Percentiles rank a stretch among this genome's conserved stretches.
Evolutionary conservation across 1,140 invertebrate species (phyloP).

Genomic region (Pogonomyrmex barbatus): DNA sequence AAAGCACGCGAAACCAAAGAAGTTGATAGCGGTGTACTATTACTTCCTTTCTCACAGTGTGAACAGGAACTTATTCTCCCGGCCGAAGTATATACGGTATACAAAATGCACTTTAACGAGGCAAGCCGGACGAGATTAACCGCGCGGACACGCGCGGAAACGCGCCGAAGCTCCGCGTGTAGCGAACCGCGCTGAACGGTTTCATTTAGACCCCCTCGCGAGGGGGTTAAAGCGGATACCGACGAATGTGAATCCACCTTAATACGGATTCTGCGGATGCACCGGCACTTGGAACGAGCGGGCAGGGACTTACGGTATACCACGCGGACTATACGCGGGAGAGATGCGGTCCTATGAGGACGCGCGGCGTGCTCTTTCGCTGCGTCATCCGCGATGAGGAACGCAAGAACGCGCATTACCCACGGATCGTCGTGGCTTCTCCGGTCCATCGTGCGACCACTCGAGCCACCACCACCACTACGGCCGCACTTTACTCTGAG

Average conservation of each 20-base stretch:
- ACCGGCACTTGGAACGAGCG: slow-evolving; percentile 19
- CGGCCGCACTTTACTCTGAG: slow-evolving; percentile 39
- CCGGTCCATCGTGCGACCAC: slow-evolving; percentile 71
- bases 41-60: slow-evolving; percentile 63
- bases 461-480: slow-evolving; percentile 72
- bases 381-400: slow-evolving; percentile 76
- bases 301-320: slow-evolving; percentile 47
- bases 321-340: slow-evolving; percentile 59
- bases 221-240: slow-evolving; percentile 37
- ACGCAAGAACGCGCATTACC: slow-evolving; percentile 77
- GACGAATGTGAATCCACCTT: slow-evolving; percentile 74
- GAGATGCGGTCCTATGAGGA: slow-evolving; percentile 67
- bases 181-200: not conserved
- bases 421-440: slow-evolving; percentile 71
- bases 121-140: slow-evolving; percentile 42
- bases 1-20: slow-evolving; percentile 57
- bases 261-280: slow-evolving; percentile 67
- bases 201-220: slow-evolving; percentile 30
- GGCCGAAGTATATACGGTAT: slow-evolving; percentile 30
- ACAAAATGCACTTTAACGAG: slow-evolving; percentile 57
- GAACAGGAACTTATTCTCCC: slow-evolving; percentile 61
- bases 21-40: slow-evolving; percentile 64
- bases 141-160: slow-evolving; percentile 11
- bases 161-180: not conserved
- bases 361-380: slow-evolving; percentile 73